Evolutionary conservation across 2,113 vertebrate genomes (phyloP), one percentile per base, ranked within the genome.

Genomic region (Panthera leo): DNA sequence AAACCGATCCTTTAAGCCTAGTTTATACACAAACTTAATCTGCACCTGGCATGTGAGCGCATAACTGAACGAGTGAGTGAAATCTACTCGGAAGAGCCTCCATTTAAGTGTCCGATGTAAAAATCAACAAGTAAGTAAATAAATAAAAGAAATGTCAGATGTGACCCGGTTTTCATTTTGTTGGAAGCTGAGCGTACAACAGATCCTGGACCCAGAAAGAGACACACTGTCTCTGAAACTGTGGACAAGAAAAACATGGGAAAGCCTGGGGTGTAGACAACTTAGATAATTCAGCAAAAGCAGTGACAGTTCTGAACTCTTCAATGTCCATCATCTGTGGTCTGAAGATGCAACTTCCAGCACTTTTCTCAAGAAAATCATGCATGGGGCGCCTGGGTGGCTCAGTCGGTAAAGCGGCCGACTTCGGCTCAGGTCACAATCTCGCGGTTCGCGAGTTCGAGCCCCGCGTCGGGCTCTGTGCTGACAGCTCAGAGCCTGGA

Each of bases 331-430:
- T 68, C 21, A 5, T 85, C 85, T 91, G 36, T 68, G 36, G 65
- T 34, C 48, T n/a, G 9, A 45, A 18, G 45, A 78, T 94, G 53
- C 34, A 96, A 55, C 27, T 27, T 86, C 42, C 53, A 23, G 39
- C 39, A 75, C 51, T 80, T 79, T 29, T 27, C 48, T 78, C 39
- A 90, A 97, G 70, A 14, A 71, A n/a, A 70, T 76, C 14, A 76
- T 4, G 0, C 45, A 29, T 61, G 58, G 58, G 58, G 21, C 19
- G 21, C 21, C 58, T 61, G 58, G 58, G 21, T 61, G 58, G 58
- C 58, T 23, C 18, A 2, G 58, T 23, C 7, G 7, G 21, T 9
- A 9, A 61, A 61, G 58, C 58, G 9, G 21, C 58, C 58, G 6
- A 61, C 58, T 61, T 61, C 21, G 7, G 58, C 58, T 61, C 58